Percentiles rank a stretch among this genome's conserved stretches.
phyloP scores from a whole-genome alignment of 2,113 vertebrate species.

The Dromas ardeola region DNA sequence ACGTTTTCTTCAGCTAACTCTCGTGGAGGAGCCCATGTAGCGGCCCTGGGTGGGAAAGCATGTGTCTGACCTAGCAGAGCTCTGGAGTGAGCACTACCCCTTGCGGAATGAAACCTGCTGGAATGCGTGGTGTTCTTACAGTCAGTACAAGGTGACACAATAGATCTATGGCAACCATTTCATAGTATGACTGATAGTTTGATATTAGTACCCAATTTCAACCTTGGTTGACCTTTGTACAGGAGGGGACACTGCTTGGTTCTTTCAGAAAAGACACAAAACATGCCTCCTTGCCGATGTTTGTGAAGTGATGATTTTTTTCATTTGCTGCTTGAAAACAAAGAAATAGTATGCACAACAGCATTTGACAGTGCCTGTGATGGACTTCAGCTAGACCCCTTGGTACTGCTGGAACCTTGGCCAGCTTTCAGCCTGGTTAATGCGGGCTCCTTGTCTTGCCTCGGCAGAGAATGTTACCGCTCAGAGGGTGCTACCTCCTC shows the following conservation, averaged over 20 bases:
- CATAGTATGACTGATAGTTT: neutral
- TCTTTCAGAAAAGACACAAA: neutral
- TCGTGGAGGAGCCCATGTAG: neutral
- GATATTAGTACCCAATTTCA: neutral
- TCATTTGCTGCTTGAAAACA: neutral
- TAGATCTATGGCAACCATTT: neutral
- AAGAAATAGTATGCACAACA: neutral
- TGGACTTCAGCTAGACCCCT: neutral
- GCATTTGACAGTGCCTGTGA: neutral
- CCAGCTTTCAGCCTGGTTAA: neutral
- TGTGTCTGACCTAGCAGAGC: neutral
- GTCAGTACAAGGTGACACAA: fast-evolving
- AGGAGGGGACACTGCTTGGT: neutral
- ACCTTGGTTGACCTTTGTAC: neutral
- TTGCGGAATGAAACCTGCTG: neutral
- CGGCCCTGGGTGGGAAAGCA: neutral
- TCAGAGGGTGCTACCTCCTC: neutral
- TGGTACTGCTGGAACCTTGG: neutral
- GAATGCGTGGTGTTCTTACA: fast-evolving
- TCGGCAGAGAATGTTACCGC: too few species aligned
- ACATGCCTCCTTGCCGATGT: neutral
- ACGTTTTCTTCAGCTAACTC: neutral
- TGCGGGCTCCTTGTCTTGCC: neutral
- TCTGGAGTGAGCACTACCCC: neutral
- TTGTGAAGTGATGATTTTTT: neutral